A percentile compares a stretch with the other conserved stretches of the same genome.
These are phyloP conservation scores for Penaeus indicus DNA, from an alignment of 1,140 invertebrate species.

Conservation along the genomic window DNA sequence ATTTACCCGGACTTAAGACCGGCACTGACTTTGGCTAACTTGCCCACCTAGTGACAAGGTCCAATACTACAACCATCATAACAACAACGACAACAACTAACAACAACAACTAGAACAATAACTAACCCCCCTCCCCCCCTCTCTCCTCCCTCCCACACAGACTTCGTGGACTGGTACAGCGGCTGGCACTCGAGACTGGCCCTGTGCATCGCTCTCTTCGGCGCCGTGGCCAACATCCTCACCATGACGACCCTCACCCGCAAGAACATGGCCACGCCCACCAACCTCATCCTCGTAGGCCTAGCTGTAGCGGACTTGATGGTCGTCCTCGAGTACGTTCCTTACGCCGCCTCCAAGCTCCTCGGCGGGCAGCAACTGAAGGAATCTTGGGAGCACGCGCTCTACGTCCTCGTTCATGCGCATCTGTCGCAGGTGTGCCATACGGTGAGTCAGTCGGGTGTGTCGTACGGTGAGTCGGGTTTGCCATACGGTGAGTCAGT, in stretches of 20 bases:
- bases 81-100: no score
- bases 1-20: no score
- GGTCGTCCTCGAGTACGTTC: slow-evolving; percentile 94
- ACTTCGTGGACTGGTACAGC: slow-evolving; percentile 64
- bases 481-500: no score
- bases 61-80: no score
- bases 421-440: slow-evolving; percentile 86
- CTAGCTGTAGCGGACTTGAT: slow-evolving; percentile 91
- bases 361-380: slow-evolving; percentile 69
- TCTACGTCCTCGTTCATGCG: slow-evolving; percentile 74
- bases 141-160: not conserved
- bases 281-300: slow-evolving; percentile 89
- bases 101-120: not conserved
- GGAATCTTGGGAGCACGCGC: slow-evolving; percentile 68
- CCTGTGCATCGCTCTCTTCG: slow-evolving; percentile 87
- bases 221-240: slow-evolving; percentile 90
- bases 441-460: slow-evolving; percentile 83
- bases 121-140: not conserved
- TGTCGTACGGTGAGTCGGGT: no score
- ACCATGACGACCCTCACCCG: slow-evolving; percentile 95
- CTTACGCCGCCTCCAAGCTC: slow-evolving; percentile 85
- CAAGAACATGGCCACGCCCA: slow-evolving; percentile 89
- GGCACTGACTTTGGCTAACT: no score
- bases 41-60: no score
- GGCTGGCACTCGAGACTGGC: slow-evolving; percentile 81